These are phyloP conservation scores for Ypsolopha sequella DNA, from an alignment of 2,888 invertebrate genomes.

Conservation along the genomic window DNA sequence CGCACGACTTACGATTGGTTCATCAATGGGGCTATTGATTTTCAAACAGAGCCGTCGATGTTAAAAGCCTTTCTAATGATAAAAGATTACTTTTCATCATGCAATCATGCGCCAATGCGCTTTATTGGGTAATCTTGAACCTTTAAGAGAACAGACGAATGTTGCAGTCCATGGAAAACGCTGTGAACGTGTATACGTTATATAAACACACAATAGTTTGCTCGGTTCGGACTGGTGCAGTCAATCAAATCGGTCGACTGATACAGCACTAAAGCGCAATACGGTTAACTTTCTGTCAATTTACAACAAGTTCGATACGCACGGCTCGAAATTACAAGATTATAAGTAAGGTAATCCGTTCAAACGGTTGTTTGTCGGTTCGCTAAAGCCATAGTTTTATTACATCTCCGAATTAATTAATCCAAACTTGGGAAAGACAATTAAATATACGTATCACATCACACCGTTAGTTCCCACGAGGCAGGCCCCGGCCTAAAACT, in stretches of 20 bases:
- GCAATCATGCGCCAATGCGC: too few species aligned
- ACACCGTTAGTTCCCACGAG: conserved; percentile 57
- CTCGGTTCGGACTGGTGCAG: not conserved
- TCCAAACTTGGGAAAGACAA: not conserved
- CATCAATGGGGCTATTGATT: not conserved
- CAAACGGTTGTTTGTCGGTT: not conserved
- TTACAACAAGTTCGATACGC: too few species aligned
- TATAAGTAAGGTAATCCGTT: not conserved
- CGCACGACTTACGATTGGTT: not conserved
- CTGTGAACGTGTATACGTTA: conserved; percentile 42
- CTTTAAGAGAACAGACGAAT: conserved; percentile 1
- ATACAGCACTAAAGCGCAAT: not conserved
- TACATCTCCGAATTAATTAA: not conserved
- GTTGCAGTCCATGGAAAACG: conserved; percentile 9
- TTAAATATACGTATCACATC: conserved; percentile 1
- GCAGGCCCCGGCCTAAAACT: conserved; percentile 50
- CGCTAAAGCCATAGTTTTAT: too few species aligned
- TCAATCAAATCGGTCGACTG: not conserved
- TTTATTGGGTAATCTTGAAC: too few species aligned
- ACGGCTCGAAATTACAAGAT: not conserved
- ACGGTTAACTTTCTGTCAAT: not conserved
- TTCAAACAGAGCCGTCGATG: not conserved
- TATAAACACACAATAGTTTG: conserved; percentile 21
- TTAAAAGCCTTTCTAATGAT: not conserved
- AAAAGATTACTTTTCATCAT: too few species aligned